phyloP scores from a whole-genome alignment of 2,888 invertebrate species.

The Drosophila barbarae region DNA sequence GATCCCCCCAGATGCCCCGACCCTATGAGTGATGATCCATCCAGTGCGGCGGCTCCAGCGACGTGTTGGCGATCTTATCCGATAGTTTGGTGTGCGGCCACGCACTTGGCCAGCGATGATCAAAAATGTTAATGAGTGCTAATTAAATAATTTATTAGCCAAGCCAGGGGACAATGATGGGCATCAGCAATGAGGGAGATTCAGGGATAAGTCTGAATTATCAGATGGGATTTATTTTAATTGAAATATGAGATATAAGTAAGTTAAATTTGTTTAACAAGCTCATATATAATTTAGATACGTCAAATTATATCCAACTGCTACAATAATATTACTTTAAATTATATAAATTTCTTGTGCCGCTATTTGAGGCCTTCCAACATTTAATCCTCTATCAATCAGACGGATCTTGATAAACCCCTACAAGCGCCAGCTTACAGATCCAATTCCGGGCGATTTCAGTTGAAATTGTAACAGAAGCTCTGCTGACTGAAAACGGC shows the following conservation, averaged over 20 bases:
- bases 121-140: slow-evolving; percentile 71
- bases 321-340: not conserved
- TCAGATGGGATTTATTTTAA: not conserved
- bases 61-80: slow-evolving; percentile 70
- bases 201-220: not conserved
- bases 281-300: not conserved
- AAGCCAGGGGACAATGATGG: not conserved
- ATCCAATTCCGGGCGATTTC: slow-evolving; percentile 3
- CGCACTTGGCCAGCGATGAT: slow-evolving; percentile 51
- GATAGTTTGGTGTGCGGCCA: slow-evolving; percentile 65
- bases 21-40: slow-evolving; percentile 35
- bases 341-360: not conserved
- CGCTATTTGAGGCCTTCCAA: slow-evolving; percentile 26
- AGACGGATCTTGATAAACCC: slow-evolving; percentile 34
- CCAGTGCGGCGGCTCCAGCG: slow-evolving; percentile 8
- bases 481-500: slow-evolving; percentile 4
- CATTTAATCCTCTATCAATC: slow-evolving; percentile 29
- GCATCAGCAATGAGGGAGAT: slow-evolving; percentile 1
- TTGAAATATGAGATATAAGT: not conserved
- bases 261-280: not conserved
- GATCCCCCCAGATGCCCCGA: slow-evolving; percentile 11
- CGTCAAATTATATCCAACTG: not conserved
- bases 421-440: slow-evolving; percentile 39
- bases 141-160: slow-evolving; percentile 70
- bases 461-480: slow-evolving; percentile 48